Conservation (phyloP, 1,140 invertebrate genomes). For the Pachypeltis micranthus region DNA sequence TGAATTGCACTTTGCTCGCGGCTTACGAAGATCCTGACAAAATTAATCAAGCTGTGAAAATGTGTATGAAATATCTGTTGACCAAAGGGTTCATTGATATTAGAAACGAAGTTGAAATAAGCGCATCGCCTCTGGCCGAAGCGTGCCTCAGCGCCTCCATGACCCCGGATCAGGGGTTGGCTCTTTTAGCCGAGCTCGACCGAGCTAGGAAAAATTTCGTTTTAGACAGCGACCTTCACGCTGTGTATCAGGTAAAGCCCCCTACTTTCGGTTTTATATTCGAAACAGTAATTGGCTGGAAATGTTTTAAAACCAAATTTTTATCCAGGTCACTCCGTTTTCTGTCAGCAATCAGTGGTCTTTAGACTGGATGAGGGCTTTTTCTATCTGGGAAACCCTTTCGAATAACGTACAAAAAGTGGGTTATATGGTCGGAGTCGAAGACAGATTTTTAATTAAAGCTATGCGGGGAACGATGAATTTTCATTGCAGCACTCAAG, state of each 20-base stretch:
- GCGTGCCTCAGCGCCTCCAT: slow-evolving; percentile 87
- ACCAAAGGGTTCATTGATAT: slow-evolving; percentile 43
- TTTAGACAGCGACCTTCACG: slow-evolving; percentile 86
- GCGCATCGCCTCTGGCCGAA: slow-evolving; percentile 74
- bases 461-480: slow-evolving; percentile 58
- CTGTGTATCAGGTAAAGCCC: slow-evolving; percentile 69
- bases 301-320: not conserved
- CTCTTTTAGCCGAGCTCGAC: slow-evolving; percentile 80
- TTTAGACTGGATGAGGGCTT: slow-evolving; percentile 79
- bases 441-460: slow-evolving; percentile 74
- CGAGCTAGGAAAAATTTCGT: slow-evolving; percentile 81
- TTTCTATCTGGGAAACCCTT: slow-evolving; percentile 73
- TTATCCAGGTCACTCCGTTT: slow-evolving; percentile 56
- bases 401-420: slow-evolving; percentile 69
- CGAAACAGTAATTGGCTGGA: not conserved
- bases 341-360: slow-evolving; percentile 64
- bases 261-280: not conserved
- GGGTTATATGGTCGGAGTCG: slow-evolving; percentile 79
- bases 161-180: slow-evolving; percentile 79
- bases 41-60: slow-evolving; percentile 32
- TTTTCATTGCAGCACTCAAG: slow-evolving; percentile 38
- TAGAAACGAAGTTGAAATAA: slow-evolving; percentile 35
- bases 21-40: slow-evolving; percentile 24
- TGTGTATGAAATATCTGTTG: slow-evolving; percentile 45
- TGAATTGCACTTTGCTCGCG: slow-evolving; percentile 61